A percentile compares a stretch with the other conserved stretches of the same genome.
Conservation (phyloP, 2,113 vertebrate species). For the Micromys minutus region DNA sequence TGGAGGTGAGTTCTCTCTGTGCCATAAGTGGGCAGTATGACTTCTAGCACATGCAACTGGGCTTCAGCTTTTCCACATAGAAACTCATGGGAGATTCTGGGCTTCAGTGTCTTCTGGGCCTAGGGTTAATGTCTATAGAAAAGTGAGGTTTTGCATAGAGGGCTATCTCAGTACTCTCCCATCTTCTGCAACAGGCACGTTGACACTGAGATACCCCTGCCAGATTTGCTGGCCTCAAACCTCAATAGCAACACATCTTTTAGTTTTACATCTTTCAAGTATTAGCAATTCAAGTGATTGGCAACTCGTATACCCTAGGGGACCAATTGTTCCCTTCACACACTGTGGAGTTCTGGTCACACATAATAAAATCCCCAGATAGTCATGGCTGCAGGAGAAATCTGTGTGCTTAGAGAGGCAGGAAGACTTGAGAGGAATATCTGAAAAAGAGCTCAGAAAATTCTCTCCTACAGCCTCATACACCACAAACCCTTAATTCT, state of each 20-base stretch:
- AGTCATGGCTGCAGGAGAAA: not conserved
- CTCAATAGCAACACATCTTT: not conserved
- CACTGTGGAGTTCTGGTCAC: constrained; percentile 37
- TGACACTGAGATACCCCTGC: not conserved
- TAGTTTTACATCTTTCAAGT: constrained; percentile 47
- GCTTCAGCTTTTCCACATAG: not conserved
- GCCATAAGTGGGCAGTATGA: not conserved
- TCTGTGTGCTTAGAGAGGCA: not conserved
- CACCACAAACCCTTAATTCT: not conserved
- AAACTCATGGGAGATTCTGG: not conserved
- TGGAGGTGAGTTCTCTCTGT: fast-evolving
- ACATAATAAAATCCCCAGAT: constrained; percentile 57
- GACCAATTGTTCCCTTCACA: constrained; percentile 38
- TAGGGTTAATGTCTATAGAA: not conserved
- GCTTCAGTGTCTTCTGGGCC: not conserved
- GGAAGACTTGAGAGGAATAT: too few species aligned
- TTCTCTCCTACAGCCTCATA: not conserved
- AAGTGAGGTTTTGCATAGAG: not conserved
- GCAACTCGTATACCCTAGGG: constrained; percentile 33
- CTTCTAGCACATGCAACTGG: not conserved
- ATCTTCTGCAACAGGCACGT: not conserved
- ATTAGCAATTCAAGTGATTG: constrained; percentile 56
- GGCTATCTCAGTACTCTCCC: not conserved
- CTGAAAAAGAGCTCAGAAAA: not conserved
- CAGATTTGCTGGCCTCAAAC: not conserved